These are phyloP conservation scores for Bombus sibiricus DNA, from an alignment of 1,140 invertebrate species.

Conservation along the genomic window DNA sequence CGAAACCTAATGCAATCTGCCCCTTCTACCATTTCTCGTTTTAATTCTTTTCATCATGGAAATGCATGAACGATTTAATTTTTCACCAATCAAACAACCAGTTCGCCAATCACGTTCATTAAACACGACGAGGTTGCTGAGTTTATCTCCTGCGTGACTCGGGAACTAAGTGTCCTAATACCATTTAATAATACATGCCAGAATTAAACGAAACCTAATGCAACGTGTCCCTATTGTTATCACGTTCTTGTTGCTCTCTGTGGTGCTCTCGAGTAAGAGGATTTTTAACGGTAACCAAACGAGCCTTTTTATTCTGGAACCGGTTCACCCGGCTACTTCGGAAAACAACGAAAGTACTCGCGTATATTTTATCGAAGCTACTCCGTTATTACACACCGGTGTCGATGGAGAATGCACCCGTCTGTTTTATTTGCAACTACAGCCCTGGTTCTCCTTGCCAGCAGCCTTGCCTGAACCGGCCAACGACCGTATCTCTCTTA, in stretches of 20 bases:
- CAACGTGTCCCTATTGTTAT: neutral
- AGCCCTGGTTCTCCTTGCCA: slow-evolving; percentile 72
- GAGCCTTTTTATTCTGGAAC: neutral
- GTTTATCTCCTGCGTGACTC: too few species aligned
- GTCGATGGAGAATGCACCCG: slow-evolving; percentile 59
- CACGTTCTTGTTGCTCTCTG: neutral
- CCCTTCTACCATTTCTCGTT: too few species aligned
- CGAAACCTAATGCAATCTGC: too few species aligned
- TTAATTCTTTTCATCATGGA: too few species aligned
- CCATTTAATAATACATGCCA: neutral
- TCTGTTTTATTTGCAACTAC: slow-evolving; percentile 65
- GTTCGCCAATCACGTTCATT: too few species aligned
- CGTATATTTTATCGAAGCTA: slow-evolving; percentile 43
- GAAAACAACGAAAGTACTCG: slow-evolving; percentile 36
- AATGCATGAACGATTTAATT: too few species aligned
- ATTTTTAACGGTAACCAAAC: slow-evolving; percentile 39
- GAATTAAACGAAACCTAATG: neutral
- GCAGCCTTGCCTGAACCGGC: slow-evolving; percentile 74
- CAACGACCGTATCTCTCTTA: slow-evolving; percentile 69
- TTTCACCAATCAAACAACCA: too few species aligned
- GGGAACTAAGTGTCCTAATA: neutral
- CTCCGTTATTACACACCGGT: slow-evolving; percentile 62
- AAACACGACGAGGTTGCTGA: too few species aligned
- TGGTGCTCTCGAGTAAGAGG: neutral
- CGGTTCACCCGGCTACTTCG: slow-evolving; percentile 25